phyloP scores from a whole-genome alignment of 1,140 invertebrate genomes.

The Panagrolaimus sp. region DNA sequence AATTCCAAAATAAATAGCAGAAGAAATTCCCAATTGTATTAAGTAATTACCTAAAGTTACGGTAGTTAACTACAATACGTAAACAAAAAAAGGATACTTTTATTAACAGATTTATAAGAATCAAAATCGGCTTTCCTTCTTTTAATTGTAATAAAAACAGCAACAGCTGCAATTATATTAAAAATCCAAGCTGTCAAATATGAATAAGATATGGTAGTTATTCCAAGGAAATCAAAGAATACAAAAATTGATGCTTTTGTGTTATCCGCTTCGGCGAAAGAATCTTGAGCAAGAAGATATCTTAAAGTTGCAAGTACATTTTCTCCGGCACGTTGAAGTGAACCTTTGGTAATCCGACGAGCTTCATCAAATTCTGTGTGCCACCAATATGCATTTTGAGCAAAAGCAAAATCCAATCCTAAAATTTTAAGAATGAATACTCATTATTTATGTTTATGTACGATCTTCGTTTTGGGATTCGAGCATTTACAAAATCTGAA shows the following conservation, averaged over 20 bases:
- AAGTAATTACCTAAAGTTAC: too few species aligned
- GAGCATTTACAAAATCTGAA: too few species aligned
- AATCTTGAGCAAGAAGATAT: background rate
- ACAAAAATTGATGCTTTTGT: background rate
- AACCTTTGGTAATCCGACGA: background rate
- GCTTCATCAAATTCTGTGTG: constrained; percentile 19
- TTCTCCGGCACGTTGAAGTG: background rate
- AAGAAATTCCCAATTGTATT: too few species aligned
- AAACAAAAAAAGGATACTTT: too few species aligned
- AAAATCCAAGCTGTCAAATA: background rate
- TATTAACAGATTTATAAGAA: background rate
- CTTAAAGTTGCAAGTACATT: constrained; percentile 10
- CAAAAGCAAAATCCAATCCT: constrained; percentile 14
- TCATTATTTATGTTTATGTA: too few species aligned
- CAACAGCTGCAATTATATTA: background rate
- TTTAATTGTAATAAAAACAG: background rate
- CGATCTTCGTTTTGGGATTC: too few species aligned
- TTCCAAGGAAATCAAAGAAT: constrained; percentile 13
- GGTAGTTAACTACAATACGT: too few species aligned
- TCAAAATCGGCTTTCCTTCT: background rate
- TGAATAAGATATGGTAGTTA: background rate
- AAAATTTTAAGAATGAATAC: too few species aligned
- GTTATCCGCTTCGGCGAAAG: background rate
- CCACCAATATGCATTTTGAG: constrained; percentile 21
- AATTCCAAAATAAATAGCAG: background rate